Evolutionary conservation across 2,113 vertebrate genomes (phyloP), one percentile per base, ranked within the genome.

Genomic region (Aegotheles bennettii): DNA sequence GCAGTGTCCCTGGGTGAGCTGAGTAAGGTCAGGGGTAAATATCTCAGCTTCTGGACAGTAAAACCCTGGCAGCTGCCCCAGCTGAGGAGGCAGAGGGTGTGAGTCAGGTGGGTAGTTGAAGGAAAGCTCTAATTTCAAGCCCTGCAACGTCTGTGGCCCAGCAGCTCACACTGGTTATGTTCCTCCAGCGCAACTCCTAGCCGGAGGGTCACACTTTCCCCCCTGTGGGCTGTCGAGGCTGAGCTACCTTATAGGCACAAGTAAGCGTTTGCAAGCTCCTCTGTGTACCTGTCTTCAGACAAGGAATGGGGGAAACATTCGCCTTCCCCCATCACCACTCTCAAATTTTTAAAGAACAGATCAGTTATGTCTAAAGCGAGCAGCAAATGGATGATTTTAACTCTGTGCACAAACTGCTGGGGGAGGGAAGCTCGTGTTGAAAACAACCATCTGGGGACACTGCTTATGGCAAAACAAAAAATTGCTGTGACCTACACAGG

Each of bases 401-500:
- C 56, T 92, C 63, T 43, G 59, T 33, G 64, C 56, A 64, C 43
- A 59, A 36, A 23, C 57, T 82, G 70, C 63, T 17, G n/a, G 63
- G 53, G 53, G 71, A 65, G n/a, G 59, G 68, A 53, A 81, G 16
- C 16, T 31, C 28, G 25, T 84, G 40, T 5, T 16, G 19, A 84
- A 71, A 56, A 17, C 16, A 18, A 45, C 10, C 36, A 29, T 20
- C 57, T 89, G 61, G 40, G 56, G 61, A 68, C 36, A 29, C 67
- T 68, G 51, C 68, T 82, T 16, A 42, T 40, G 74, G 74, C 74
- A 87, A 87, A 87, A 89, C 15, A 18, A 93, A 85, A 87, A 91
- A 91, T 68, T 87, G 70, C 61, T 73, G 43, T 73, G 78, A 90
- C 84, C 91, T 95, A 70, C 77, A 64, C 48, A 60, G 47, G 85